These are phyloP conservation scores for Caenorhabditis sp. DNA, from an alignment of 2,888 invertebrate genomes.

Conservation along the genomic window DNA sequence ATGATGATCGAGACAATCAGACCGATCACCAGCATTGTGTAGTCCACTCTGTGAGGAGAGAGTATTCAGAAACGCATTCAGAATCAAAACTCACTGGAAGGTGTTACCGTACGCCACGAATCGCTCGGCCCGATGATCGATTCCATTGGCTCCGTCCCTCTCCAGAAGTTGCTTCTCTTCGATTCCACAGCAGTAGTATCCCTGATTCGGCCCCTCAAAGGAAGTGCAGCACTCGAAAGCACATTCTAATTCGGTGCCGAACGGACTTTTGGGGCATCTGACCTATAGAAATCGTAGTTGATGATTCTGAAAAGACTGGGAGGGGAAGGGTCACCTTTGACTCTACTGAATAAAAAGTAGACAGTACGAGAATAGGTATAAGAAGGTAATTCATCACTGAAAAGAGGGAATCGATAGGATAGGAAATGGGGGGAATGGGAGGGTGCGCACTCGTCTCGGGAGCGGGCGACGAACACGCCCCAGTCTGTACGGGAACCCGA, in stretches of 20 bases:
- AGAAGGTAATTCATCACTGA: constrained; percentile 28
- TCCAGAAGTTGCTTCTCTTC: constrained; percentile 65
- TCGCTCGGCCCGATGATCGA: constrained; percentile 67
- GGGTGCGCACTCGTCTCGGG: constrained; percentile 17
- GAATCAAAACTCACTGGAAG: constrained; percentile 70
- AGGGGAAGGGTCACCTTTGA: constrained; percentile 14
- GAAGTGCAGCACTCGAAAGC: constrained; percentile 73
- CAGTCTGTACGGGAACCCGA: too few relatives aligned
- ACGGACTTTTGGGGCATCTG: constrained; percentile 65
- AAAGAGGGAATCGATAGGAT: not conserved
- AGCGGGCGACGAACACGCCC: constrained; percentile 37
- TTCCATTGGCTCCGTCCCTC: constrained; percentile 12
- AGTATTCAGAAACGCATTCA: not conserved
- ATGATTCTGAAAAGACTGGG: not conserved
- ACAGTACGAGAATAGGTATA: too few relatives aligned
- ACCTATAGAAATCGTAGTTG: constrained; percentile 22
- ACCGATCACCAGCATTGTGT: constrained; percentile 76
- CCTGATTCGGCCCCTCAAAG: constrained; percentile 68
- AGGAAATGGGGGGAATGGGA: not conserved
- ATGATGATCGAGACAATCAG: constrained; percentile 76
- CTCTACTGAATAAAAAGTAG: constrained; percentile 3
- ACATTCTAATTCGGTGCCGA: constrained; percentile 66
- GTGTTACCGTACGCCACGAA: constrained; percentile 74
- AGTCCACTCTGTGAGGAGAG: constrained; percentile 72
- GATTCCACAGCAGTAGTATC: constrained; percentile 75